Base-by-base conservation (phyloP, 2,888 invertebrate species). In the Agriopis aurantiaria region DNA sequence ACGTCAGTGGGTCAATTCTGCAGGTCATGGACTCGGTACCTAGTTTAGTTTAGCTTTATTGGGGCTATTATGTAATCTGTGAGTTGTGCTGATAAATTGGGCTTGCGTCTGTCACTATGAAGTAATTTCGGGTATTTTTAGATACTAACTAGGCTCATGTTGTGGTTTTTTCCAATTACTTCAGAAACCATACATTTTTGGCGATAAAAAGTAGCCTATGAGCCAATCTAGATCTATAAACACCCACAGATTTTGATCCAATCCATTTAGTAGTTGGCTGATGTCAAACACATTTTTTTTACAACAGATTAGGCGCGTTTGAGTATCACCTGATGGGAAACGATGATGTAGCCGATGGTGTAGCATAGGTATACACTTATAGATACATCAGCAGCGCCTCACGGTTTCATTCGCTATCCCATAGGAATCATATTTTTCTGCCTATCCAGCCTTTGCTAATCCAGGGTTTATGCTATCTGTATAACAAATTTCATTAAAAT, bases 1-100 rank as follows among this genome's bases (percentile, higher is more conserved):
- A 76, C 77, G 78, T 78, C 75, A 75, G 68, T 69, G 62, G 74
- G 72, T 75, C 77, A 71, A 73, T 68, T 65, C 56, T 57, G 59
- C 69, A 71, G 74, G 74, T 74, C 75, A 71, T 67, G 69, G 71
- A 66, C 69, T 71, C 66, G 58, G 43, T 55, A n/a, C 52, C 53
- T 53, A 56, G 64, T 62, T 48, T 66, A 60, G 56, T 56, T 60
- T 23, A 60, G 45, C 14, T 53, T 46, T 61, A 69, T 69, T 69
- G 46, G 43, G 23, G 46, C 46, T 65, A 57, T 65, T 69, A 65
- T 56, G 57, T 65, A 61, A 65, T 69, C 64, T 41, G 49, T 45
- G 59, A 61, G 58, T 53, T 46, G 45, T 62, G 63, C 14, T 58
- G 61, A 51, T 65, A 64, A 55, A 69, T 65, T 69, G 60, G 51